Evolutionary conservation across 2,113 vertebrate species (phyloP).

Genomic region (Menura novaehollandiae): DNA sequence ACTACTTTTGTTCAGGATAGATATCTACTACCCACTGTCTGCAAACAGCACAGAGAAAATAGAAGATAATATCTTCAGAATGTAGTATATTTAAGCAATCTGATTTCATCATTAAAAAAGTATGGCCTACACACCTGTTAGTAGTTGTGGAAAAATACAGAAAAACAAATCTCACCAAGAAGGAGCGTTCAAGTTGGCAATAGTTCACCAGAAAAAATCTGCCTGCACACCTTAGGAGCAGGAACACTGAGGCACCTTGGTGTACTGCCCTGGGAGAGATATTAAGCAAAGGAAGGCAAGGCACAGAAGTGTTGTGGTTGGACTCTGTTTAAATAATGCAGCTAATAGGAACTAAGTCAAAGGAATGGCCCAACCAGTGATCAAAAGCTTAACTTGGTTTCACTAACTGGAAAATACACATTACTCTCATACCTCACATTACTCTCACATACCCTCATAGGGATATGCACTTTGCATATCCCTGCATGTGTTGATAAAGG

Average conservation of each 20-base stretch:
- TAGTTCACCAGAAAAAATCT: background rate
- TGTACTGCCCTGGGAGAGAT: background rate
- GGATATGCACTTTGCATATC: too few species aligned
- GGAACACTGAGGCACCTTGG: background rate
- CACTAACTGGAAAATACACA: background rate
- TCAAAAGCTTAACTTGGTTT: background rate
- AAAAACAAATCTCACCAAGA: background rate
- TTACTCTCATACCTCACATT: too few species aligned
- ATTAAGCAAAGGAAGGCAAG: background rate
- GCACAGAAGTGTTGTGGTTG: background rate
- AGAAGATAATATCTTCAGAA: background rate
- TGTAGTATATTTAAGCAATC: background rate
- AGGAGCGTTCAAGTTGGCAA: background rate
- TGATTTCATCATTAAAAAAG: background rate
- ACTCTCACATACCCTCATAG: too few species aligned
- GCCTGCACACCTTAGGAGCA: background rate
- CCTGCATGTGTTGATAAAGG: background rate
- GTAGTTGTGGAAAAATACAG: background rate
- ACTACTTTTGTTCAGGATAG: background rate
- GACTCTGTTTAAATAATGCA: background rate
- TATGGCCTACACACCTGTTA: background rate
- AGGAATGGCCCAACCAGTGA: background rate
- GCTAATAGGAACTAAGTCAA: background rate
- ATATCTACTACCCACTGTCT: background rate
- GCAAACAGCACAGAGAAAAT: background rate